Evolutionary conservation across 2,888 invertebrate genomes (phyloP).

Genomic region (Drosophila diplacantha): DNA sequence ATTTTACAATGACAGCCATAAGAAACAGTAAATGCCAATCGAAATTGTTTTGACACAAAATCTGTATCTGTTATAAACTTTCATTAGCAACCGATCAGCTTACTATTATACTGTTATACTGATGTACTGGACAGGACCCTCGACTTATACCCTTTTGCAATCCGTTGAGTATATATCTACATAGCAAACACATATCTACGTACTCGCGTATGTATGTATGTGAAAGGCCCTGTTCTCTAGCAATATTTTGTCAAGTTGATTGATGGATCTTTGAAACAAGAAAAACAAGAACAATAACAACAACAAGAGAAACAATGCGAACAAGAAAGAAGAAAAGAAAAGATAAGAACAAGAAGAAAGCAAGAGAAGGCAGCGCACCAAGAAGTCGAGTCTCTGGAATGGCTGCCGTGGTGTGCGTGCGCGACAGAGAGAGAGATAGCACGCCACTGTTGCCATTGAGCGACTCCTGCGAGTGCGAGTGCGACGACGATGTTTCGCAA

Average conservation of each 20-base stretch:
- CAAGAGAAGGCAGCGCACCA: slow-evolving; percentile 37
- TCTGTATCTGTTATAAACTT: neutral
- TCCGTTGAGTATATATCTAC: slow-evolving; percentile 44
- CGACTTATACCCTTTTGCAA: slow-evolving; percentile 57
- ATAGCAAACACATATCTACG: slow-evolving; percentile 29
- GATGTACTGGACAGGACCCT: slow-evolving; percentile 11
- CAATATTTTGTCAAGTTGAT: slow-evolving; percentile 71
- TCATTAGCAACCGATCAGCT: neutral
- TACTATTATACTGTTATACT: slow-evolving; percentile 6
- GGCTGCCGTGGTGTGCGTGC: slow-evolving; percentile 57
- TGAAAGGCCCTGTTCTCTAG: slow-evolving; percentile 70
- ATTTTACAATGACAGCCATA: neutral
- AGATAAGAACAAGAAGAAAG: slow-evolving; percentile 26
- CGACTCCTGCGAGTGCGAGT: slow-evolving; percentile 60
- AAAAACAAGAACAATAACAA: slow-evolving; percentile 11
- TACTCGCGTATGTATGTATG: slow-evolving; percentile 31
- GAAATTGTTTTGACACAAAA: neutral
- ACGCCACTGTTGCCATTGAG: slow-evolving; percentile 66
- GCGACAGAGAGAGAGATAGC: slow-evolving; percentile 23
- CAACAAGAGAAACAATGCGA: slow-evolving; percentile 28
- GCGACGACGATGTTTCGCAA: slow-evolving; percentile 45
- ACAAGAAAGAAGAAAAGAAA: slow-evolving; percentile 34
- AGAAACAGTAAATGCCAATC: neutral
- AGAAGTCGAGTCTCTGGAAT: slow-evolving; percentile 69
- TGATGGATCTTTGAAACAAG: slow-evolving; percentile 64